Conservation (phyloP, 2,888 invertebrate genomes). For the Leptogaster cylindrica region DNA sequence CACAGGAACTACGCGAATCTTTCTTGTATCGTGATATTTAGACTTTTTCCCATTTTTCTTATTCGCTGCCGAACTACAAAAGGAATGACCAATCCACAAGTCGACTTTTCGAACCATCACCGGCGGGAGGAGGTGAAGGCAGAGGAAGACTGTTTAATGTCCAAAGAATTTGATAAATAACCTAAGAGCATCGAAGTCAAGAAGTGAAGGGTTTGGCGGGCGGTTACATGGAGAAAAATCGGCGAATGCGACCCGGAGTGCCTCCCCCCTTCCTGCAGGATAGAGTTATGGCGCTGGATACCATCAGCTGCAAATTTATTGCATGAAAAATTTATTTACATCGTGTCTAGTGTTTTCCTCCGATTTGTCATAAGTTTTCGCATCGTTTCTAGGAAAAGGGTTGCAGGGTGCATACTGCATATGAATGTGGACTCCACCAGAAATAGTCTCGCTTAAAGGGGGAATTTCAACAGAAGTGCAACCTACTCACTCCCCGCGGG, state of each 20-base stretch:
- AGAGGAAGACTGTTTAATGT: constrained; percentile 18
- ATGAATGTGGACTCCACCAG: too few species aligned
- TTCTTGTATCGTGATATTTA: neutral
- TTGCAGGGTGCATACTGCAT: too few species aligned
- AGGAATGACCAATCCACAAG: constrained; percentile 30
- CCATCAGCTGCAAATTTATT: constrained; percentile 42
- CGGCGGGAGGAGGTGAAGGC: constrained; percentile 2
- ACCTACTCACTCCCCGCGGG: too few species aligned
- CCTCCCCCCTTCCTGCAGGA: neutral
- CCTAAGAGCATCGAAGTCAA: constrained; percentile 41
- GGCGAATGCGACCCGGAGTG: neutral
- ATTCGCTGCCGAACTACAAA: neutral
- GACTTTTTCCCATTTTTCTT: constrained; percentile 24
- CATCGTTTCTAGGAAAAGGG: too few species aligned
- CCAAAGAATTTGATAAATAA: constrained; percentile 39
- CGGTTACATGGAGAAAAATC: neutral
- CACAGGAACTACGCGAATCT: neutral
- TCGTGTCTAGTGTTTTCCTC: constrained; percentile 25
- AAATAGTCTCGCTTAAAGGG: too few species aligned
- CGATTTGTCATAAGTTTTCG: constrained; percentile 21
- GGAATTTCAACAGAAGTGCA: too few species aligned
- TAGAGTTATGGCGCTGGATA: neutral
- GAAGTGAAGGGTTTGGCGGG: constrained; percentile 24
- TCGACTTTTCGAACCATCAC: constrained; percentile 14
- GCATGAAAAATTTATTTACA: constrained; percentile 44